These are phyloP conservation scores for Esperia sulphurella DNA, from an alignment of 2,888 invertebrate genomes.

Conservation along the genomic window DNA sequence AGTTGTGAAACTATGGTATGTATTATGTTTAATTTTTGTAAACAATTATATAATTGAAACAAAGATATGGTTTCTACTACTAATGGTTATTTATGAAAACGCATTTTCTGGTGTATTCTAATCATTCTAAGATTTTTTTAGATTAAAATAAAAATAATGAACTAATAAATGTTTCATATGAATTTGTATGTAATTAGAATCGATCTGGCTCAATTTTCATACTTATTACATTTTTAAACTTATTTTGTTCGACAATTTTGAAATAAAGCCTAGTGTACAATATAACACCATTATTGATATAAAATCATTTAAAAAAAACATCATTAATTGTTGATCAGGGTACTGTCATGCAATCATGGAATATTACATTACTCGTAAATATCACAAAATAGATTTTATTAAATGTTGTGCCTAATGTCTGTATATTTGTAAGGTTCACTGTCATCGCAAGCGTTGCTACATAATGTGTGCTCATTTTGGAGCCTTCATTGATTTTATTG, in stretches of 20 bases:
- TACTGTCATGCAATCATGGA: slow-evolving; percentile 46
- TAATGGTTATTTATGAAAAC: not conserved
- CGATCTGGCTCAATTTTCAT: slow-evolving; percentile 28
- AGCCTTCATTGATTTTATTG: not conserved
- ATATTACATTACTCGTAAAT: slow-evolving; percentile 8
- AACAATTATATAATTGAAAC: too few relatives aligned
- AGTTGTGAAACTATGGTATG: too few relatives aligned
- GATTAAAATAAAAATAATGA: slow-evolving; percentile 9
- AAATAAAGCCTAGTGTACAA: slow-evolving; percentile 11
- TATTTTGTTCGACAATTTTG: slow-evolving; percentile 5
- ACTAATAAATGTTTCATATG: not conserved
- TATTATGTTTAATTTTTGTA: too few relatives aligned
- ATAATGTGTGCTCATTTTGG: not conserved
- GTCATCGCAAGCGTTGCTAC: not conserved
- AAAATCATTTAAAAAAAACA: not conserved
- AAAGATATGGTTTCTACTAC: not conserved
- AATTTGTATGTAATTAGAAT: slow-evolving; percentile 3
- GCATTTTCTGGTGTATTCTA: slow-evolving; percentile 8
- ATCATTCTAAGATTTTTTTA: not conserved
- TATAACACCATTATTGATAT: slow-evolving; percentile 11
- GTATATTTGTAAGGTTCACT: not conserved
- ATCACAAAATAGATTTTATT: not conserved
- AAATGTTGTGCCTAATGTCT: slow-evolving; percentile 3
- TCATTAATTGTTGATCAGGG: slow-evolving; percentile 31
- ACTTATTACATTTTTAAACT: slow-evolving; percentile 12